phyloP scores from a whole-genome alignment of 2,888 invertebrate genomes.

The Labia minor region DNA sequence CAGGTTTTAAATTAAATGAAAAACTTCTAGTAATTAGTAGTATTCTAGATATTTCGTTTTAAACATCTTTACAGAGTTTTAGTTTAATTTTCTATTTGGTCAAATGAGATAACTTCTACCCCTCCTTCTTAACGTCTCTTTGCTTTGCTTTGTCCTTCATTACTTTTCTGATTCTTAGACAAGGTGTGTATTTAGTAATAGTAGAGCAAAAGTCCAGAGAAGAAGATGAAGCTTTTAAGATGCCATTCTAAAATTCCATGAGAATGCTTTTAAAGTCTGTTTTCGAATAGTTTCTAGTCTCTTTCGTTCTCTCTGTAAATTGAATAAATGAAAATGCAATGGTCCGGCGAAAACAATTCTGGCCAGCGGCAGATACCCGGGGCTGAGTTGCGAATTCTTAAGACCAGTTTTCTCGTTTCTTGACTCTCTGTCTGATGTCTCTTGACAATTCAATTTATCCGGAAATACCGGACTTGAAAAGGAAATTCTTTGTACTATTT shows the following conservation, averaged over 20 bases:
- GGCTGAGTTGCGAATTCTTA: background rate
- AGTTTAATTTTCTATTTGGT: too few relatives aligned
- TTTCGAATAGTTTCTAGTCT: background rate
- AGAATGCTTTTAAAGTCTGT: background rate
- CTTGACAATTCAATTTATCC: slow-evolving; percentile 8
- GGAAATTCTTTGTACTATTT: background rate
- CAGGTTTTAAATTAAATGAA: too few relatives aligned
- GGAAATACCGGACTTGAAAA: background rate
- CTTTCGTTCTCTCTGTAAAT: background rate
- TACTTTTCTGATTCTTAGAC: too few relatives aligned
- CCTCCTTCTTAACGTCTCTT: too few relatives aligned
- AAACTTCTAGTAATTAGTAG: too few relatives aligned
- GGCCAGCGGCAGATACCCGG: background rate
- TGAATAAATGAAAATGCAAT: slow-evolving; percentile 13
- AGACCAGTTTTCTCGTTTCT: background rate
- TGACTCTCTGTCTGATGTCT: background rate
- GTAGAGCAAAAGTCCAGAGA: too few relatives aligned
- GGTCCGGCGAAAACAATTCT: slow-evolving; percentile 8
- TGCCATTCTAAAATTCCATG: background rate
- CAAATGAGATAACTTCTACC: too few relatives aligned
- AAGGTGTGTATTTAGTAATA: too few relatives aligned
- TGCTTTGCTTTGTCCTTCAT: too few relatives aligned
- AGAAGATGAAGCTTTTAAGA: background rate
- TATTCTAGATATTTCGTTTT: too few relatives aligned
- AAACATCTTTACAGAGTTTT: too few relatives aligned